These are phyloP conservation scores for Cantharis rustica DNA, from an alignment of 2,888 invertebrate genomes.

Conservation along the genomic window DNA sequence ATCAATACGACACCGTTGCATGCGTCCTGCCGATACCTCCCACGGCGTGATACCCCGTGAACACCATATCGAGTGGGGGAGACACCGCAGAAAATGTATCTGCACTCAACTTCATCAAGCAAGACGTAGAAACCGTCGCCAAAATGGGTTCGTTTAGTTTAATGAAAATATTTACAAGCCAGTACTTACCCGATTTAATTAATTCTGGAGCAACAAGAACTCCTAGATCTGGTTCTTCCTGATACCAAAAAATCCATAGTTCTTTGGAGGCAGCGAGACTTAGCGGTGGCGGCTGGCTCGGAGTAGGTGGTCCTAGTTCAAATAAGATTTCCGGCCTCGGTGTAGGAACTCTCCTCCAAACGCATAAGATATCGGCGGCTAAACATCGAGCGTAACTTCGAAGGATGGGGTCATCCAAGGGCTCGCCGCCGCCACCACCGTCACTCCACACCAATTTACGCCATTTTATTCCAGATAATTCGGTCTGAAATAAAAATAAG, in stretches of 20 bases:
- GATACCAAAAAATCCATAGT: slow-evolving; percentile 99
- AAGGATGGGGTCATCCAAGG: slow-evolving; percentile 88
- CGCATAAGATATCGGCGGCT: slow-evolving; percentile 94
- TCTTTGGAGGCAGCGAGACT: slow-evolving; percentile 91
- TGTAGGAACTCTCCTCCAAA: slow-evolving; percentile 90
- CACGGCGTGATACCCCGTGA: slow-evolving; percentile 31
- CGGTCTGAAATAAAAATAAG: slow-evolving; percentile 73
- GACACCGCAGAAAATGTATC: slow-evolving; percentile 4
- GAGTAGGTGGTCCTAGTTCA: slow-evolving; percentile 60
- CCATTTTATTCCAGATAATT: slow-evolving; percentile 99
- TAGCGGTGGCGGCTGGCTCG: slow-evolving; percentile 69
- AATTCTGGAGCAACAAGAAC: slow-evolving; percentile 85
- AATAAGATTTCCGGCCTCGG: slow-evolving; percentile 52
- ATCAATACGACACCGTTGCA: slow-evolving; percentile 34
- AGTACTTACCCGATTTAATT: slow-evolving; percentile 79
- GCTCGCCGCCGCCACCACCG: slow-evolving; percentile 61
- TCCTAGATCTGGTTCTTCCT: slow-evolving; percentile 90
- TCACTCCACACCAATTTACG: slow-evolving; percentile 90
- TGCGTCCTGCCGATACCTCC: slow-evolving; percentile 33
- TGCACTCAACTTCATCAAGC: background rate
- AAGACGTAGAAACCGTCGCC: background rate
- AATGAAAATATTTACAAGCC: background rate
- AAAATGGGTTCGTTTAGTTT: background rate
- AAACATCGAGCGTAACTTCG: slow-evolving; percentile 90
- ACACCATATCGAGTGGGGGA: slow-evolving; percentile 14